A percentile compares a stretch with the other conserved stretches of the same genome.
Evolutionary conservation across 1,140 invertebrate species (phyloP).

Genomic region (Anastrepha ludens): DNA sequence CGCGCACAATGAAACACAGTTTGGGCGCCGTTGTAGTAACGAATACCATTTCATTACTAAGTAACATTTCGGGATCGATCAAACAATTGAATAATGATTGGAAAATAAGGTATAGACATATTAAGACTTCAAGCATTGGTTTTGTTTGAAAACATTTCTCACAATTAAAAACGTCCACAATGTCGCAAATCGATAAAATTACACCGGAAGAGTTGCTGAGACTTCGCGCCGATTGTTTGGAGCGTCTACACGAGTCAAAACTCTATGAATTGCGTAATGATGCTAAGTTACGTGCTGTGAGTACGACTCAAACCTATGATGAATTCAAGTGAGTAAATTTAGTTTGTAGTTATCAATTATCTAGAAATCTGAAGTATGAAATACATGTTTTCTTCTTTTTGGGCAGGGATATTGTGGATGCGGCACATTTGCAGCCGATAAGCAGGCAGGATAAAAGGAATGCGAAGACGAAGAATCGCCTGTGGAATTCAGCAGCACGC

Average conservation of each 20-base stretch:
- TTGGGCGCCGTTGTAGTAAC: background rate
- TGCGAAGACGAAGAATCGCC: conserved; percentile 66
- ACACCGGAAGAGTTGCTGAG: conserved; percentile 65
- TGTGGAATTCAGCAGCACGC: conserved; percentile 70
- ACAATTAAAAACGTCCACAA: background rate
- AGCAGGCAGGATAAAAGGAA: conserved; percentile 72
- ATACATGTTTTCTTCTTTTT: background rate
- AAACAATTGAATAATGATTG: background rate
- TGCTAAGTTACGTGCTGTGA: conserved; percentile 78
- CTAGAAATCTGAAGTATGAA: too few species aligned
- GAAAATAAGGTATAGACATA: background rate
- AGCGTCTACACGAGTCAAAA: conserved; percentile 73
- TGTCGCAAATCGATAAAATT: conserved; percentile 57
- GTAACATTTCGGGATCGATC: background rate
- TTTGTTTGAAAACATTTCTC: background rate
- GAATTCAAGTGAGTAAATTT: conserved; percentile 76
- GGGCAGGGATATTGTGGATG: conserved; percentile 75
- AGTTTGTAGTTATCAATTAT: background rate
- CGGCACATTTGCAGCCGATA: conserved; percentile 74
- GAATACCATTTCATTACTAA: too few species aligned
- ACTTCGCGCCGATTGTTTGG: conserved; percentile 62
- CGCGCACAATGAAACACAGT: background rate
- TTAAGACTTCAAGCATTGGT: background rate
- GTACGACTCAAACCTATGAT: conserved; percentile 77
- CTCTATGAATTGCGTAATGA: conserved; percentile 78